Percentiles rank a stretch among this genome's conserved stretches.
phyloP scores from a whole-genome alignment of 2,797 vertebrate genomes.

The Caiman crocodilus region DNA sequence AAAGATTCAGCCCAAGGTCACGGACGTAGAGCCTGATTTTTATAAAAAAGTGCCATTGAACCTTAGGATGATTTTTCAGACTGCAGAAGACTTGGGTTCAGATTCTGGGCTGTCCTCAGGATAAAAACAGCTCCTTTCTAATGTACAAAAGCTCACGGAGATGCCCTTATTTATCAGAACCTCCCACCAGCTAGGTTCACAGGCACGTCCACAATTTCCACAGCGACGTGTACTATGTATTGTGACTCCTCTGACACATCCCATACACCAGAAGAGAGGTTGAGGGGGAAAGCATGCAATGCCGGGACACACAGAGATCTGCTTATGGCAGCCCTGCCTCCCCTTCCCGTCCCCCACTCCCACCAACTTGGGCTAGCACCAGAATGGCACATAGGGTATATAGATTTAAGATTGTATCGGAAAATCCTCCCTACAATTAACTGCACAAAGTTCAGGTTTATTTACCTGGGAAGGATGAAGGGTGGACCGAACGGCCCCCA shows the following conservation, averaged over 20 bases:
- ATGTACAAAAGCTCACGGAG: too few species aligned
- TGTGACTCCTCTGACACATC: neutral
- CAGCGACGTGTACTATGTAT: neutral
- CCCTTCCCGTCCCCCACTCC: rapidly evolving
- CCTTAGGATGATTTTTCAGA: neutral
- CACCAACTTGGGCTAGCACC: rapidly evolving
- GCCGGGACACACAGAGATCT: neutral
- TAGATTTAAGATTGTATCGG: rapidly evolving
- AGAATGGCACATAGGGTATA: rapidly evolving
- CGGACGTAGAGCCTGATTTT: neutral
- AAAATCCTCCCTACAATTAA: neutral
- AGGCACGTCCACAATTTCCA: neutral
- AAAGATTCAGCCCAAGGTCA: neutral
- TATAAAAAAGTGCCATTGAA: neutral
- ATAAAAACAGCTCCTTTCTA: rapidly evolving
- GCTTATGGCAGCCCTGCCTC: neutral
- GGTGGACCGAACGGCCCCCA: neutral
- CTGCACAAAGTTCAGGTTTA: neutral
- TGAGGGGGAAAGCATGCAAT: too few species aligned
- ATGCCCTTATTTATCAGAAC: neutral
- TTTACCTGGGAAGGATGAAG: neutral
- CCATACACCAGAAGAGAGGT: neutral
- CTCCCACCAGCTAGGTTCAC: too few species aligned
- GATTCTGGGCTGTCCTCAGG: neutral
- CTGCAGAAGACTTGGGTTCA: neutral